Conservation (phyloP, 2,888 invertebrate genomes). For the Nymphalis urticae region DNA sequence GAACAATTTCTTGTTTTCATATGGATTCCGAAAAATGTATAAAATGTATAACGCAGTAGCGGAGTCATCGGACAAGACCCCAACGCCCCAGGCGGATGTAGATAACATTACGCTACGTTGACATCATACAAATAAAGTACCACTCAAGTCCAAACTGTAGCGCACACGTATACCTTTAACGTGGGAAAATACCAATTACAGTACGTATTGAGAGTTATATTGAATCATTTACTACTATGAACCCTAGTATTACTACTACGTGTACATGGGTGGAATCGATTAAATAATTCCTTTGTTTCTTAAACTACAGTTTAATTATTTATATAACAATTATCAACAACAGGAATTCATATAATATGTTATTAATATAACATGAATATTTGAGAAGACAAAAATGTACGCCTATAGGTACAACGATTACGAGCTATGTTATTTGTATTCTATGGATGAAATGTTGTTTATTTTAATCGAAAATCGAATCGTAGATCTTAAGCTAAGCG, state of each 20-base stretch:
- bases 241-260: neutral
- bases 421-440: neutral
- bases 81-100: conserved; percentile 64
- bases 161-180: conserved; percentile 40
- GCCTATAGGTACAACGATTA: no score
- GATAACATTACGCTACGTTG: conserved; percentile 70
- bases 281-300: no score
- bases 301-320: no score
- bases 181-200: conserved; percentile 47
- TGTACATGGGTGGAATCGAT: no score
- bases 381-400: no score
- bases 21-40: conserved; percentile 18
- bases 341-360: no score
- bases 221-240: neutral
- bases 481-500: neutral
- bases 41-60: conserved; percentile 30
- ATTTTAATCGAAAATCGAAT: neutral
- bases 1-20: conserved; percentile 10
- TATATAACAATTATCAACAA: no score
- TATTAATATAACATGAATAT: no score
- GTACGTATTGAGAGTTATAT: conserved; percentile 20
- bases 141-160: conserved; percentile 35
- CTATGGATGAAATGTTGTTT: neutral
- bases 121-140: conserved; percentile 57
- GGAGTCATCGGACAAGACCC: conserved; percentile 44